phyloP scores from a whole-genome alignment of 2,113 vertebrate species.

The Mirounga angustirostris region DNA sequence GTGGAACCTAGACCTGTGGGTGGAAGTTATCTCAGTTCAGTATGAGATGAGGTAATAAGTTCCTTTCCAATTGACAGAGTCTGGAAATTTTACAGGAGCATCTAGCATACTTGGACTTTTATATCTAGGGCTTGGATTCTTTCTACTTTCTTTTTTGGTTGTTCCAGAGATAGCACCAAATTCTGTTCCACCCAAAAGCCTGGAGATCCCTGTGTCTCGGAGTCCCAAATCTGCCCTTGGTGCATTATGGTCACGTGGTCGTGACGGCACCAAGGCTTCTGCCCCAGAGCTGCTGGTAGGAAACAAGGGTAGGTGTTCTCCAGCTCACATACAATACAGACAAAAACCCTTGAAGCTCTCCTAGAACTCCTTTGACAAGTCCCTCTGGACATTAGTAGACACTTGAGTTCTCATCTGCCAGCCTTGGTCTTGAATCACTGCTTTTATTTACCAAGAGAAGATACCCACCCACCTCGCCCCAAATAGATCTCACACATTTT shows the following conservation, averaged over 20 bases:
- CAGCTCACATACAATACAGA: not conserved
- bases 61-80: not conserved
- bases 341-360: not conserved
- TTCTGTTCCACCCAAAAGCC: not conserved
- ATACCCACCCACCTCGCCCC: not conserved
- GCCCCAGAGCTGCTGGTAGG: not conserved
- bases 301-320: not conserved
- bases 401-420: not conserved
- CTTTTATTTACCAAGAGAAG: not conserved
- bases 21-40: not conserved
- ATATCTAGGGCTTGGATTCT: not conserved
- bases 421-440: not conserved
- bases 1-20: not conserved
- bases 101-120: not conserved
- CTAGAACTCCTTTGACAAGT: not conserved
- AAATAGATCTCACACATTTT: not conserved
- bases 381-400: not conserved
- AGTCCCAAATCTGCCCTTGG: not conserved
- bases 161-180: not conserved
- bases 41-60: not conserved
- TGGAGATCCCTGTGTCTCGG: not conserved
- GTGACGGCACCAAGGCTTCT: not conserved
- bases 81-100: not conserved
- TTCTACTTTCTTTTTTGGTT: not conserved
- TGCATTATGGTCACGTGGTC: accelerated